phyloP scores from a whole-genome alignment of 2,888 invertebrate species.

The Leptopilina drosophilae region DNA sequence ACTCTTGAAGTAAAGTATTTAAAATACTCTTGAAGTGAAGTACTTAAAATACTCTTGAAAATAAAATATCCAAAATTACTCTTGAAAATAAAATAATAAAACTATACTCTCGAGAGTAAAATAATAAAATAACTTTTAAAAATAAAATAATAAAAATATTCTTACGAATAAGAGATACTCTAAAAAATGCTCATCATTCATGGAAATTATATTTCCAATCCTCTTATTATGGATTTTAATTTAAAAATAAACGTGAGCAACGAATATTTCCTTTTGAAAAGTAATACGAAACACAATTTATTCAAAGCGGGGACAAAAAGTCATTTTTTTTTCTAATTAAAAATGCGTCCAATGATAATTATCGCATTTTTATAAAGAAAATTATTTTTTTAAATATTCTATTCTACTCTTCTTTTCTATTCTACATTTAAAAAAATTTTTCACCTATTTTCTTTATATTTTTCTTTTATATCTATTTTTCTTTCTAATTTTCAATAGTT shows the following conservation, averaged over 20 bases:
- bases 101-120: neutral
- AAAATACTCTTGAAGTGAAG: too few species aligned
- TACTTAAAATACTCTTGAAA: too few species aligned
- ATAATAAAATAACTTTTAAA: neutral
- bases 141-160: too few species aligned
- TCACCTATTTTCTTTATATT: too few species aligned
- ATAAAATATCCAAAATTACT: too few species aligned
- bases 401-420: neutral
- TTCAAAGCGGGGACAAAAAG: neutral
- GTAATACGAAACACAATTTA: neutral
- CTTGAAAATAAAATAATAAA: too few species aligned
- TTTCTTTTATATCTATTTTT: too few species aligned
- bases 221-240: neutral
- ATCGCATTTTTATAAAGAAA: constrained; percentile 59
- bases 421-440: too few species aligned
- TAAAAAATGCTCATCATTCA: neutral
- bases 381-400: neutral
- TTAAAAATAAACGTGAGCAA: neutral
- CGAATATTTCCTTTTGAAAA: neutral
- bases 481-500: too few species aligned
- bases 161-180: too few species aligned
- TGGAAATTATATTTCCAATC: neutral
- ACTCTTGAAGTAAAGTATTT: too few species aligned
- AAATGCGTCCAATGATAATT: constrained; percentile 61
- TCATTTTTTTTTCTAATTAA: constrained; percentile 41